These are phyloP conservation scores for Aegithalos caudatus DNA, from an alignment of 2,113 vertebrate genomes.

Conservation along the genomic window DNA sequence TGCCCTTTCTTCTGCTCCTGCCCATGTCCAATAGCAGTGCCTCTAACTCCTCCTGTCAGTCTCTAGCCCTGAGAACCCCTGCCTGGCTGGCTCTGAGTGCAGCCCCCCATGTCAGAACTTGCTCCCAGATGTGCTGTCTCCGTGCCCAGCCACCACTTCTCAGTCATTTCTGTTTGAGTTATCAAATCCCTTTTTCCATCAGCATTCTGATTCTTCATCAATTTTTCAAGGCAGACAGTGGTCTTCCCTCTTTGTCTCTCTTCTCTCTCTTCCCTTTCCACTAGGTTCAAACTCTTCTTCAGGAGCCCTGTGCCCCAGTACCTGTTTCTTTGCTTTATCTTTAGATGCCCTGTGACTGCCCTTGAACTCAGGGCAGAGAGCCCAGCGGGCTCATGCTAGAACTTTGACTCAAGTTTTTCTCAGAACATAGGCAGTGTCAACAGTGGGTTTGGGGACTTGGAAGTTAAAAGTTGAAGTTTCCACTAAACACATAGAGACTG, in stretches of 20 bases:
- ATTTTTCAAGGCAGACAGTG: not conserved
- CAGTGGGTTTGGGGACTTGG: not conserved
- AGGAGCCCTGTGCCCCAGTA: not conserved
- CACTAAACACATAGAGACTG: not conserved
- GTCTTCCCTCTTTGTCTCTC: not conserved
- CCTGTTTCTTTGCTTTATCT: not conserved
- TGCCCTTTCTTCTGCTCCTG: too few species aligned
- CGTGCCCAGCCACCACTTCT: not conserved
- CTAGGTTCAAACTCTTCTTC: not conserved
- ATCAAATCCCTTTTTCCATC: not conserved
- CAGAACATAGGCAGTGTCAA: not conserved
- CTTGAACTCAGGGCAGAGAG: not conserved
- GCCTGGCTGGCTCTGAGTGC: not conserved
- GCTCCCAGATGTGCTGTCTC: not conserved
- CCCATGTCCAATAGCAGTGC: not conserved
- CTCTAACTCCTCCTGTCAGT: not conserved
- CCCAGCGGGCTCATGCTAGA: not conserved
- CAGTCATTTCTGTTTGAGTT: not conserved
- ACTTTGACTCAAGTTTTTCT: not conserved
- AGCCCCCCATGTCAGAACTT: not conserved
- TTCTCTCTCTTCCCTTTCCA: not conserved
- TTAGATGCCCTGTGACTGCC: not conserved
- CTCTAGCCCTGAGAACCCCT: not conserved
- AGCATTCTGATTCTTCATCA: not conserved
- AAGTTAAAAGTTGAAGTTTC: not conserved